phyloP scores from a whole-genome alignment of 2,113 vertebrate genomes.

The Gopherus evgoodei region DNA sequence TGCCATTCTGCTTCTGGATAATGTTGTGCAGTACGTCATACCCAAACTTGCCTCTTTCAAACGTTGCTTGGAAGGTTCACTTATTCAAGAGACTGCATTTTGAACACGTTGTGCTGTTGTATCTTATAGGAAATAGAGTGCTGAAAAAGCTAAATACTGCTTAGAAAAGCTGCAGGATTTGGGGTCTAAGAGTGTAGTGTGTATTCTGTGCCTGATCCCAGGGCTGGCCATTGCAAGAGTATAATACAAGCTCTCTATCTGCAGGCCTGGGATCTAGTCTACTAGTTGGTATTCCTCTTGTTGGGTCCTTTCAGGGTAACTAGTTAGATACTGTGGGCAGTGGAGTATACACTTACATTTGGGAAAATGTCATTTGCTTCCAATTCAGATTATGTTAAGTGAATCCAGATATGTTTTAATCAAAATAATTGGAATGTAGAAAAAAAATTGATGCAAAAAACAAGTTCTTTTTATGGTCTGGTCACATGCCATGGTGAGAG shows the following conservation, averaged over 20 bases:
- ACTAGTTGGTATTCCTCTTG: neutral
- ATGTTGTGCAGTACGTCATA: neutral
- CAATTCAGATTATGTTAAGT: neutral
- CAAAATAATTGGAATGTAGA: accelerated
- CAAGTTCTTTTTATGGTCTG: accelerated
- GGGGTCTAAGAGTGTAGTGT: neutral
- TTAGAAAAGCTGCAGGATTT: slow-evolving; percentile 39
- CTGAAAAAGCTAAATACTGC: neutral
- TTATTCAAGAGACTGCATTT: neutral
- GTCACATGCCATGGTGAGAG: neutral
- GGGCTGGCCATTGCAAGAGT: neutral
- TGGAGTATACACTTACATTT: accelerated
- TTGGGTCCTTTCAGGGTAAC: neutral
- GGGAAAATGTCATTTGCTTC: neutral
- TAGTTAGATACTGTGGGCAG: neutral
- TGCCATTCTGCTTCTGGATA: neutral
- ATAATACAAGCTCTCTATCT: neutral
- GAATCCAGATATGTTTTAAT: neutral
- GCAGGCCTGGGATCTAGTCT: neutral
- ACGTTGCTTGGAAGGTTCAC: neutral
- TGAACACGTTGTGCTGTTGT: accelerated
- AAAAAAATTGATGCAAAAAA: accelerated
- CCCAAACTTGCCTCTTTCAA: neutral
- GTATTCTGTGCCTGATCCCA: slow-evolving; percentile 2
- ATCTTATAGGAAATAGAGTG: neutral